phyloP scores from a whole-genome alignment of 2,888 invertebrate species.

The Arrhopalites spinosus region DNA sequence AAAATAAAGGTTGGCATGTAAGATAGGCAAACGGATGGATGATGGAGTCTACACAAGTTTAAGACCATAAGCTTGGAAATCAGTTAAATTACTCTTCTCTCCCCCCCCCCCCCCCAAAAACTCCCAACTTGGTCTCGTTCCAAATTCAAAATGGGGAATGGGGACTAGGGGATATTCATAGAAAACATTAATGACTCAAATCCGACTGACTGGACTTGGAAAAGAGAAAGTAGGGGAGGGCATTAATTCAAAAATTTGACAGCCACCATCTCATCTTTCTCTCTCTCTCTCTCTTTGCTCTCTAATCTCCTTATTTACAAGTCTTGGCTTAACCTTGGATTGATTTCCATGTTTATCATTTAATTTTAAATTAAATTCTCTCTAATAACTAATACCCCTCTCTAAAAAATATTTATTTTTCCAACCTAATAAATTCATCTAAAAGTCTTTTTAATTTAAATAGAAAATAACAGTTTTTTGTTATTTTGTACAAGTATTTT shows the following conservation, averaged over 20 bases:
- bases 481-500: too few relatives aligned
- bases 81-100: constrained; percentile 8
- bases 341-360: background rate
- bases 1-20: too few relatives aligned
- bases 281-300: too few relatives aligned
- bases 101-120: too few relatives aligned
- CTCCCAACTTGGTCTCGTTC: background rate
- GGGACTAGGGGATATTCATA: background rate
- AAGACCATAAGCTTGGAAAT: constrained; percentile 6
- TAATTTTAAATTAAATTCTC: too few relatives aligned
- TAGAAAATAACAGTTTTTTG: too few relatives aligned
- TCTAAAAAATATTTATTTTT: too few relatives aligned
- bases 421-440: too few relatives aligned
- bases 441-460: too few relatives aligned
- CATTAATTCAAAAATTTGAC: constrained; percentile 7
- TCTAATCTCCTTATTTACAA: constrained; percentile 7
- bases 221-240: background rate
- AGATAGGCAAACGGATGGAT: background rate
- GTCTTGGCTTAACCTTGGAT: background rate
- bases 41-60: background rate
- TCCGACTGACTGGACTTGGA: background rate
- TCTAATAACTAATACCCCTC: too few relatives aligned
- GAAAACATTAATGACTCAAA: background rate
- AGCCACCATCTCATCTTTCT: background rate
- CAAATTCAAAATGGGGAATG: constrained; percentile 1